Evolutionary conservation across 2,888 invertebrate species (phyloP), one percentile per base, ranked within the genome.

Genomic region (Actias luna): DNA sequence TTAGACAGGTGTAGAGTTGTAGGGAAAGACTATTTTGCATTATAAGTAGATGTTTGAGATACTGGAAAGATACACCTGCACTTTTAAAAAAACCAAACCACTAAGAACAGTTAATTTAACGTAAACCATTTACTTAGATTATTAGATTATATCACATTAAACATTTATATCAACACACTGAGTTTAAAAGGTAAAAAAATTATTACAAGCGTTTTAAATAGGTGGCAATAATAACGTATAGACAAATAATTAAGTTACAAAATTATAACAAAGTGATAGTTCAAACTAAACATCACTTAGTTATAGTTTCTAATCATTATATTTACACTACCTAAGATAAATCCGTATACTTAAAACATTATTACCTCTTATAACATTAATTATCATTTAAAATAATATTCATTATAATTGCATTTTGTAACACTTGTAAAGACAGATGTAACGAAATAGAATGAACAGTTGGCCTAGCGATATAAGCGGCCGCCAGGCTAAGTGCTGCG

Each of bases 61-160:
- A 83, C 87, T 89, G 89, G 80, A 89, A 90, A 83, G 76, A 65
- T 64, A 74, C 91, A 92, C 88, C 90, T 91, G 91, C 75, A 77
- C 58, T 66, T 60, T 69, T 70, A 67, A 76, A n/a, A n/a, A 80
- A 80, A 72, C 74, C 78, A 68, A 67, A 68, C 68, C 68, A 70
- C 68, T 65, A 72, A 72, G 70, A 75, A 78, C 70, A 72, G 72
- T 70, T 74, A 65, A 67, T 70, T 76, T 69, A 69, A 69, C 70
- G 64, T n/a, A 66, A 61, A 71, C 69, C 64, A 67, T 70, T 71
- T 71, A 65, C 71, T 71, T 70, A 8, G 42, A 62, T 69, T 67
- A 66, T 65, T n/a, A n/a, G n/a, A n/a, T 63, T 46, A 57, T 63
- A 63, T 63, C 61, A 63, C 66, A 62, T 50, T 50, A 50, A 22